Base-by-base conservation (phyloP, 2,797 vertebrate species). In the Decapterus maruadsi region DNA sequence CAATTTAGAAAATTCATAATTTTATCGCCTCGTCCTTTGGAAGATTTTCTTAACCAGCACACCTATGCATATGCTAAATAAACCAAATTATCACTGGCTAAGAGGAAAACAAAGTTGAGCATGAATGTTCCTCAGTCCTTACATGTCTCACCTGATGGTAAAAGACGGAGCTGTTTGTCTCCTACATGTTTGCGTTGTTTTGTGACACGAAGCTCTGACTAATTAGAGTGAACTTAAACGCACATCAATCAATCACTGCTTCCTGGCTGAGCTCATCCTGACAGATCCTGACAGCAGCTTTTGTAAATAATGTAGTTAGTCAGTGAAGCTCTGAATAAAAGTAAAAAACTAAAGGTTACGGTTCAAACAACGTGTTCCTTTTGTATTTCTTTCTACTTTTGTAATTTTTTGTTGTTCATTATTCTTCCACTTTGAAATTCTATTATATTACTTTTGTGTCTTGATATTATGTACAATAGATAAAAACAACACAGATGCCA, bases 321-420 rank as follows among this genome's bases (percentile, higher is more conserved):
- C 63, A 65, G 78, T 87, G 80, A 82, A 62, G 54, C 46, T 59
- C 48, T 8, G 20, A 81, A 82, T 40, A 78, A 77, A 73, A 65
- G 65, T 57, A 22, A 58, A 58, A 48, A 48, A 48, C 45, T 48
- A 19, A 43, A 71, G 54, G 57, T 57, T 31, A 8, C 6, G 6
- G 42, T 63, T 46, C 22, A 55, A 75, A 55, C n/a, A 34, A 48
- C 58, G 9, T 53, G 16, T 48, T 75, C 11, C 40, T 62, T 61
- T 80, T 80, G 64, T 64, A 13, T 7, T 10, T 45, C 53, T 40
- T 63, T 42, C 26, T 12, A 26, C n/a, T 43, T 62, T 16, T 48
- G 26, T 19, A 13, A 4, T 11, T 20, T n/a, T 46, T 38, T 36
- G 9, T 40, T 13, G 16, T 8, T 43, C 69, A 75, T 59, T 53